Conservation (phyloP, 1,140 invertebrate species). For the Ceratina japonica region DNA sequence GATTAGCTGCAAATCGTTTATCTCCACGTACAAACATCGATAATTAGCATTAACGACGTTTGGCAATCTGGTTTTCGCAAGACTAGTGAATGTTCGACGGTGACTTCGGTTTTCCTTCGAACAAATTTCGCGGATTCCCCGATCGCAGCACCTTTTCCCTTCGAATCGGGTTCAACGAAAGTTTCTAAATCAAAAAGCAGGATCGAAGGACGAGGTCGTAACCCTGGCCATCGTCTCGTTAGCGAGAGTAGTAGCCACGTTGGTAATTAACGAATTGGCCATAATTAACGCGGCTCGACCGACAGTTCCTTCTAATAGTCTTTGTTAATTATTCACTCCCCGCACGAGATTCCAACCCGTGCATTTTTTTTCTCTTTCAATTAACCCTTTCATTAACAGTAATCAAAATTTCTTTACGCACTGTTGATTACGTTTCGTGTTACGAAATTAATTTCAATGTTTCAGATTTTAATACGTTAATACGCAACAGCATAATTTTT, state of each 20-base stretch:
- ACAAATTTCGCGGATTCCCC: too few species aligned
- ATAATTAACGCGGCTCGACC: constrained; percentile 8
- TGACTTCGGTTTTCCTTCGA: too few species aligned
- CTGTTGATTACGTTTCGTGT: too few species aligned
- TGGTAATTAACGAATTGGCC: constrained; percentile 9
- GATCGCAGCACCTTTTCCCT: too few species aligned
- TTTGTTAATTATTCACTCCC: neutral
- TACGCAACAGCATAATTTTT: too few species aligned
- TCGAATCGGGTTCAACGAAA: too few species aligned
- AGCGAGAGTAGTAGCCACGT: neutral
- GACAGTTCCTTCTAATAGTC: neutral
- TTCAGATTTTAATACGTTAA: too few species aligned
- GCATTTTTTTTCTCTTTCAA: neutral
- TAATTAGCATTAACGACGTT: neutral
- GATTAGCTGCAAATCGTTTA: neutral
- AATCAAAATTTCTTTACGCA: too few species aligned
- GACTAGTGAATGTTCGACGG: too few species aligned
- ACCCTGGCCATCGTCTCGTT: constrained; percentile 13
- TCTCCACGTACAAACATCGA: neutral
- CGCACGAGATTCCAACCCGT: neutral
- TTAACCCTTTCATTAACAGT: too few species aligned
- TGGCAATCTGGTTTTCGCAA: neutral
- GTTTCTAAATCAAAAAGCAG: too few species aligned
- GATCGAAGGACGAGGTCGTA: neutral
- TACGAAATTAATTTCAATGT: too few species aligned